A percentile compares a stretch with the other conserved stretches of the same genome.
Evolutionary conservation across 2,888 invertebrate species (phyloP).

Genomic region (Drosophila suboccidentalis): DNA sequence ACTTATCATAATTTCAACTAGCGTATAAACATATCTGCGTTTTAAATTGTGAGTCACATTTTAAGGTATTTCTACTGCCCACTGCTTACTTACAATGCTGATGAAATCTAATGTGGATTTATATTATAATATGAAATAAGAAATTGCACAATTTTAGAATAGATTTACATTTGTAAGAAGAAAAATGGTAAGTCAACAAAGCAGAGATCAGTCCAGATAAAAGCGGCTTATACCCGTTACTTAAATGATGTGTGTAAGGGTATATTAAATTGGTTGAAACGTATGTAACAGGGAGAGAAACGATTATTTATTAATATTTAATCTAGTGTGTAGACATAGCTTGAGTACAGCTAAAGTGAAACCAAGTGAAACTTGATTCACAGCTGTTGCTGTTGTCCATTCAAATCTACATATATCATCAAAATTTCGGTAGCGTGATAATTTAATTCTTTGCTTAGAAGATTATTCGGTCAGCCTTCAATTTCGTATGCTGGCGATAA

Average conservation of each 20-base stretch:
- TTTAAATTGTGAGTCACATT: slow-evolving; percentile 11
- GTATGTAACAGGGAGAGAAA: too few relatives aligned
- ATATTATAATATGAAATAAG: slow-evolving; percentile 8
- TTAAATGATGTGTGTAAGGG: neutral
- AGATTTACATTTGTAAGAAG: neutral
- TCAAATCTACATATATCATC: neutral
- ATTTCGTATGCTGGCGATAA: slow-evolving; percentile 40
- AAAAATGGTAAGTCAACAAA: neutral
- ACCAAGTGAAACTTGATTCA: neutral
- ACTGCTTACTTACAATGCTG: neutral
- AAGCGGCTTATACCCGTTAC: too few relatives aligned
- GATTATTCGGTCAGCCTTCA: slow-evolving; percentile 3
- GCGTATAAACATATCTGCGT: slow-evolving; percentile 5
- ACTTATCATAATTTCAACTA: neutral
- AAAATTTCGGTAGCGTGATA: slow-evolving; percentile 39
- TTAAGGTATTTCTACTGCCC: slow-evolving; percentile 2
- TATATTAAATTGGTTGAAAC: too few relatives aligned
- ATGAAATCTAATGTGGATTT: slow-evolving; percentile 9
- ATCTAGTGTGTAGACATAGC: too few relatives aligned
- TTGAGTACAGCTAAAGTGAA: neutral
- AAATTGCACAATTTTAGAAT: slow-evolving; percentile 7
- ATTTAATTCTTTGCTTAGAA: slow-evolving; percentile 36
- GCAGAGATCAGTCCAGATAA: neutral
- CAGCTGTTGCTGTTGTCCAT: neutral
- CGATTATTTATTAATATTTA: too few relatives aligned